Evolutionary conservation across 2,113 vertebrate species (phyloP), one percentile per base, ranked within the genome.

Genomic region (Oxygymnocypris stewartii): DNA sequence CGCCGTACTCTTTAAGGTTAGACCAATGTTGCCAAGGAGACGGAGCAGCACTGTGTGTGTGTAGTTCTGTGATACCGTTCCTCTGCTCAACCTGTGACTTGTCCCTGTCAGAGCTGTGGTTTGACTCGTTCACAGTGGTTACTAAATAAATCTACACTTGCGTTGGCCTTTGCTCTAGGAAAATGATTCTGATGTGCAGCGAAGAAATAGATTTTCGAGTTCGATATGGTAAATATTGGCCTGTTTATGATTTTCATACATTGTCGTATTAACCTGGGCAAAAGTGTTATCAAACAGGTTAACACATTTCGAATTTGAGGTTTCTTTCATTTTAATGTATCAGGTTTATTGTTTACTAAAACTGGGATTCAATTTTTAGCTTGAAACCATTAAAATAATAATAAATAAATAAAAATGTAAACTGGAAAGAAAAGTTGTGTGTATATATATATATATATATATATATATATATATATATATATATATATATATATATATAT

Each of bases 21-120:
- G 85, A 88, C 85, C 65, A 40, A 49, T 83, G 93, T 94, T 94
- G 91, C 92, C 92, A 93, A 88, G 93, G 93, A 92, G 91, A 94
- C 92, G 75, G 89, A 89, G 87, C 86, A 71, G 88, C 79, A 82
- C 89, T 75, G 79, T 74, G 54, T 84, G 40, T 63, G 35, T 88
- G 83, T 75, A 44, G 69, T 81, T 87, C 37, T 80, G 67, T 87
- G 86, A 85, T 89, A 42, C 44, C 51, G 79, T 81, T 84, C 28
- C 78, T 73, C 61, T 73, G 86, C 71, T 86, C 63, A 86, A 87
- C 86, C 88, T 84, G 86, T 75, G 65, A 49, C 67, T 84, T 40
- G 44, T 49, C 13, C 18, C 67, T 84, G 82, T 84, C 67, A 61
- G 67, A 73, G 31, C 74, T 75, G 74, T n/a, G 51, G 61, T 87